phyloP scores from a whole-genome alignment of 2,888 invertebrate species.

The Eugnorisma glareosa region DNA sequence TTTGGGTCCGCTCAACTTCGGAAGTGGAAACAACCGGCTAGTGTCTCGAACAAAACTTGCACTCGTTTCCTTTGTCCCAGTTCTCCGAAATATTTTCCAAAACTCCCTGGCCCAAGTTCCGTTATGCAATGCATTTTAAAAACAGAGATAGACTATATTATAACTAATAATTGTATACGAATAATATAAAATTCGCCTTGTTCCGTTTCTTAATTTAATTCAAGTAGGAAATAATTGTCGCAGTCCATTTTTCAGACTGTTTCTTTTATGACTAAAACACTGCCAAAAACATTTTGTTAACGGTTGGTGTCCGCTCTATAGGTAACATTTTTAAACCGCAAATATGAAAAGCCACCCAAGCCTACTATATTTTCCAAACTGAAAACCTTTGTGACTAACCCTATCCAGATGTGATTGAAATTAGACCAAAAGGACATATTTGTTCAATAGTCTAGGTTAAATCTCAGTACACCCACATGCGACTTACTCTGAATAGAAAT shows the following conservation, averaged over 20 bases:
- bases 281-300: not conserved
- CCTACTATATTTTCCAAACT: not conserved
- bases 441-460: not conserved
- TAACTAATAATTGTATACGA: no score
- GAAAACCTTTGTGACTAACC: not conserved
- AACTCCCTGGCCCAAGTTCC: not conserved
- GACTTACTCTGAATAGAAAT: not conserved
- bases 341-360: not conserved
- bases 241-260: no score
- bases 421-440: not conserved
- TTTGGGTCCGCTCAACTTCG: not conserved
- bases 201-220: not conserved
- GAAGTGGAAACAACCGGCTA: conserved; percentile 4
- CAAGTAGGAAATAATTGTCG: not conserved
- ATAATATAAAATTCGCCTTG: not conserved
- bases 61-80: conserved; percentile 1
- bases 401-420: not conserved
- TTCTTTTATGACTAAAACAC: not conserved
- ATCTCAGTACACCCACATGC: not conserved
- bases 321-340: not conserved
- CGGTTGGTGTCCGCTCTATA: not conserved
- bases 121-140: not conserved
- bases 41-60: conserved; percentile 19
- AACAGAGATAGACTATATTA: not conserved
- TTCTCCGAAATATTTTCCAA: not conserved